Percentiles rank a stretch among this genome's conserved stretches.
phyloP scores from a whole-genome alignment of 2,888 invertebrate species.

The Bellardia pandia region DNA sequence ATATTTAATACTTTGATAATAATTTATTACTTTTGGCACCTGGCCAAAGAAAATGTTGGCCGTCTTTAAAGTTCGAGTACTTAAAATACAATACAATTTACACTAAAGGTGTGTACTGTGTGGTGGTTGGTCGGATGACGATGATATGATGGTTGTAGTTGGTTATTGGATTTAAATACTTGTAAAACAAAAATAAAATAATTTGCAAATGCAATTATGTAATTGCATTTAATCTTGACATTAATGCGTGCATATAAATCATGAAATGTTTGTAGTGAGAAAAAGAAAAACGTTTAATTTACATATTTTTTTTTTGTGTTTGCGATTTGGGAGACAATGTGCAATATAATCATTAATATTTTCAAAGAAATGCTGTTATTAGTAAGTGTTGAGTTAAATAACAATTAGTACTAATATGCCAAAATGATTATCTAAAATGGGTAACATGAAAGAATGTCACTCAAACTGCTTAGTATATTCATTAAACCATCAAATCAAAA shows the following conservation, averaged over 20 bases:
- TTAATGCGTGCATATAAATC: constrained; percentile 74
- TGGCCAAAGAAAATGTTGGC: constrained; percentile 5
- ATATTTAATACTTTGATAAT: background rate
- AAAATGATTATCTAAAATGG: too few relatives aligned
- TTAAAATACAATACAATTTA: constrained; percentile 6
- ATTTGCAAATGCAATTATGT: constrained; percentile 44
- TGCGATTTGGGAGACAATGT: constrained; percentile 6
- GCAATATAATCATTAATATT: background rate
- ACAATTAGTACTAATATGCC: too few relatives aligned
- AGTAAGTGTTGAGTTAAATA: too few relatives aligned
- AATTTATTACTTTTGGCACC: constrained; percentile 18
- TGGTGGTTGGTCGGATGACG: constrained; percentile 32
- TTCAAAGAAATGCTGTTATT: too few relatives aligned
- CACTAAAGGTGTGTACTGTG: constrained; percentile 62
- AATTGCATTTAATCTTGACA: constrained; percentile 78
- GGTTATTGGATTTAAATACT: constrained; percentile 17
- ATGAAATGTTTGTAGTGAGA: constrained; percentile 29
- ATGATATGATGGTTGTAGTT: constrained; percentile 22
- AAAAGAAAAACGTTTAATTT: constrained; percentile 9
- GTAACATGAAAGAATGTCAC: too few relatives aligned
- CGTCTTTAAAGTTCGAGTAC: constrained; percentile 24
- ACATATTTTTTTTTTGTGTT: background rate
- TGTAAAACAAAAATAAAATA: constrained; percentile 4
- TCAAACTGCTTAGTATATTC: too few relatives aligned
- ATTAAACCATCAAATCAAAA: too few relatives aligned